Conservation (phyloP, 2,113 vertebrate genomes). For the Ailuropoda melanoleuca region DNA sequence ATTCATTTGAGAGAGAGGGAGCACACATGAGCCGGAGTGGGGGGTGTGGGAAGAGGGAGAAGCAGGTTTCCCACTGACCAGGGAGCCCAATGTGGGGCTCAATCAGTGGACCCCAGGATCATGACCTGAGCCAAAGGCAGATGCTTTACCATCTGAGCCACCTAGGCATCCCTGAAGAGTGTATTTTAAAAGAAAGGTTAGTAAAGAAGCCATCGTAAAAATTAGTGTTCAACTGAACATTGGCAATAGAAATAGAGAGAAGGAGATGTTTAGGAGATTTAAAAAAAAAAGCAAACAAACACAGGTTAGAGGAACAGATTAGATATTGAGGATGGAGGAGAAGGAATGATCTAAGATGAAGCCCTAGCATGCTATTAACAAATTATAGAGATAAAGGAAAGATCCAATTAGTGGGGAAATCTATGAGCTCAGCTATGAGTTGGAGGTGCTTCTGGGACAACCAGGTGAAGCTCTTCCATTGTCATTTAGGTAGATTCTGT, state of each 20-base stretch:
- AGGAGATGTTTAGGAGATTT: neutral
- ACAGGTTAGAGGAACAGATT: neutral
- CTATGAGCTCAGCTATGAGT: neutral
- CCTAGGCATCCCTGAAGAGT: neutral
- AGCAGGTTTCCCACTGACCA: neutral
- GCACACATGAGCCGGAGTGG: neutral
- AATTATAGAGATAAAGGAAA: neutral
- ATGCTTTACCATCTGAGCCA: neutral
- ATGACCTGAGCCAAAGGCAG: neutral
- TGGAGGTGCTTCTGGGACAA: constrained; percentile 2
- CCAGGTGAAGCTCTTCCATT: neutral
- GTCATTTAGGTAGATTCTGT: neutral
- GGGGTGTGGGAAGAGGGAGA: neutral
- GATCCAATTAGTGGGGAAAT: neutral
- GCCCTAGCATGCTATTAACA: neutral
- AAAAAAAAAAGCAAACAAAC: neutral
- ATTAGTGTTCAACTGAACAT: neutral
- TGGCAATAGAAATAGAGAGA: neutral
- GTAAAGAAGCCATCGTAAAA: neutral
- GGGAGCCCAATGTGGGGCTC: neutral
- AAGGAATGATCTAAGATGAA: neutral
- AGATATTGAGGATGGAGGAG: neutral
- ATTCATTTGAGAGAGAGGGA: neutral
- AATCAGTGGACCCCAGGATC: neutral
- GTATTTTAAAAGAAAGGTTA: neutral